Conservation (phyloP, 1,140 invertebrate species). For the Mylabris phalerata region DNA sequence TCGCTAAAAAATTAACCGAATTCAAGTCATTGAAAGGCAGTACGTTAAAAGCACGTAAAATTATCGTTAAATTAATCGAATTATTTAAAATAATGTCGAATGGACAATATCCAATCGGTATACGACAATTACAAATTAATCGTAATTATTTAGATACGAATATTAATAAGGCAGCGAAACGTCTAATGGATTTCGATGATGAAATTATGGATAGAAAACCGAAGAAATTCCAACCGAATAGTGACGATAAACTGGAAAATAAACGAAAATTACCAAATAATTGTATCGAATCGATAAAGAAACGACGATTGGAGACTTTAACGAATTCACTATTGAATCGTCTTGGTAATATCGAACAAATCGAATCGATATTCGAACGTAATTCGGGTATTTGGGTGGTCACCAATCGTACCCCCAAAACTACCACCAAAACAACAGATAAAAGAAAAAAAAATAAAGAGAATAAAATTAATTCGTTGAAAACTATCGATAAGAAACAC, state of each 20-base stretch:
- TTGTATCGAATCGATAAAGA: neutral
- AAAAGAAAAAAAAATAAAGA: neutral
- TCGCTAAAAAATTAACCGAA: constrained; percentile 44
- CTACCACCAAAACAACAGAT: no score
- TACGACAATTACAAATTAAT: constrained; percentile 45
- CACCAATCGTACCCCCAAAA: neutral
- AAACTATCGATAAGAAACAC: neutral
- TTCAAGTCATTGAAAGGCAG: constrained; percentile 44
- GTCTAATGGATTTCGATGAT: constrained; percentile 34
- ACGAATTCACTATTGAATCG: neutral
- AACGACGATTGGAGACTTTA: neutral
- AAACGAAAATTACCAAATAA: no score
- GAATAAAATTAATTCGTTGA: neutral
- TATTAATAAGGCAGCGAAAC: constrained; percentile 29
- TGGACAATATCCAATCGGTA: constrained; percentile 57
- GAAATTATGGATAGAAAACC: constrained; percentile 24
- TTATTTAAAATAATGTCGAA: constrained; percentile 44
- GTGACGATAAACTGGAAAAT: no score
- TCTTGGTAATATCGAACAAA: neutral
- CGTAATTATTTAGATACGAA: constrained; percentile 31
- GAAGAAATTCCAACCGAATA: neutral
- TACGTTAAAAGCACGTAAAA: constrained; percentile 45
- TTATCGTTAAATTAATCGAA: constrained; percentile 46
- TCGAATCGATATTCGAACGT: constrained; percentile 27
- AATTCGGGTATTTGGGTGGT: constrained; percentile 38